A percentile compares a stretch with the other conserved stretches of the same genome.
These are phyloP conservation scores for Meandrina meandrites DNA, from an alignment of 92 coral and sea anemone genomes.

Conservation along the genomic window DNA sequence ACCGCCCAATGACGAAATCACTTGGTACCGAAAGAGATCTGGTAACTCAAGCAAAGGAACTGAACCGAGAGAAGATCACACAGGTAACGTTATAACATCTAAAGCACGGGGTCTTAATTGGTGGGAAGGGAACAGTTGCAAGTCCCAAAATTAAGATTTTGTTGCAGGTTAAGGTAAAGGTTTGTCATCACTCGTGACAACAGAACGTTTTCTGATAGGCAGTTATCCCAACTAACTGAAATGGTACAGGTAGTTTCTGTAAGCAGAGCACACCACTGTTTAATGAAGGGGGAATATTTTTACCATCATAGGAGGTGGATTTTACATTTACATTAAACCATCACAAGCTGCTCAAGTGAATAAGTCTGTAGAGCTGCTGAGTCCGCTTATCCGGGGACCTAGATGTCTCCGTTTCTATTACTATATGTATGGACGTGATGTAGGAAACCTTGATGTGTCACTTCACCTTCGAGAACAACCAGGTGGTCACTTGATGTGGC, in stretches of 20 bases:
- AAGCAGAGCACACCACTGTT: background rate
- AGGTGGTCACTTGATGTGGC: background rate
- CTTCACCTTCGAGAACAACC: background rate
- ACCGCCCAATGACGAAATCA: background rate
- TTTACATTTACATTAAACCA: constrained; percentile 8
- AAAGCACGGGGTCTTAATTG: no score
- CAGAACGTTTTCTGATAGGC: no score
- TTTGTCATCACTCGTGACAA: no score
- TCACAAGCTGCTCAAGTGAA: background rate
- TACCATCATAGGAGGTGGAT: background rate
- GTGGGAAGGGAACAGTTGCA: background rate
- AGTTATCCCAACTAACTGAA: no score
- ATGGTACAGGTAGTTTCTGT: no score
- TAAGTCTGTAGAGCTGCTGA: background rate
- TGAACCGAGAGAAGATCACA: constrained; percentile 30
- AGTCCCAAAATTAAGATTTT: background rate
- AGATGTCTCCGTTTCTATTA: constrained; percentile 32
- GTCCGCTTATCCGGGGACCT: constrained; percentile 30
- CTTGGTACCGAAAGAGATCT: constrained; percentile 4
- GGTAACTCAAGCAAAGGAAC: constrained; percentile 21
- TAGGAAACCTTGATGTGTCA: constrained; percentile 14
- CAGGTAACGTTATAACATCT: constrained; percentile 6
- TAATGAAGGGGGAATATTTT: no score
- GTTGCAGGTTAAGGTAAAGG: background rate
- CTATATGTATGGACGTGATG: constrained; percentile 12